Evolutionary conservation across 2,797 vertebrate species (phyloP).

Genomic region (Sebastiscus albofasciatus): DNA sequence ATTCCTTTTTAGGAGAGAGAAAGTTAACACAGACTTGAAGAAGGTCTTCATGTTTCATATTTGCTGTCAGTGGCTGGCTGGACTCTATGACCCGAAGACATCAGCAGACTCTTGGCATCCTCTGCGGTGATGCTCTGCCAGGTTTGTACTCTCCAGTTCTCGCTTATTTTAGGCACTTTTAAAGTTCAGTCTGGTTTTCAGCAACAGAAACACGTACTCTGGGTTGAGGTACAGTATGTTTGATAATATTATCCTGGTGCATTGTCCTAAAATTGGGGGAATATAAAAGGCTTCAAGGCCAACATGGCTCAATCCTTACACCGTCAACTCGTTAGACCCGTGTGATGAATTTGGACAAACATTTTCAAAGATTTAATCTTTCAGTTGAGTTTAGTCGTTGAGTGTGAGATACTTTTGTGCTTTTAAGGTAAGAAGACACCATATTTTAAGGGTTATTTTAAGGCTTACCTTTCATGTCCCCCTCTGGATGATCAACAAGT

Average conservation of each 20-base stretch:
- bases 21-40: neutral
- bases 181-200: neutral
- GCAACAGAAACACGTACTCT: neutral
- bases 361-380: neutral
- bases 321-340: neutral
- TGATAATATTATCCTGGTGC: neutral
- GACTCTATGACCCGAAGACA: conserved; percentile 3
- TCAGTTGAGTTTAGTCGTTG: neutral
- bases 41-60: neutral
- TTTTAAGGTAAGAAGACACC: neutral
- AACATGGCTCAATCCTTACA: neutral
- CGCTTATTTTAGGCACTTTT: conserved; percentile 2
- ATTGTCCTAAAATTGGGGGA: neutral
- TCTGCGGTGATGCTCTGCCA: conserved; percentile 2
- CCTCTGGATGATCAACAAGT: no score
- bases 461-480: neutral
- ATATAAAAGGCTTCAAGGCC: neutral
- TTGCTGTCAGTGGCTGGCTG: neutral
- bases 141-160: neutral
- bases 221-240: neutral
- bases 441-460: no score
- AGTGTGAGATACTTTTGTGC: neutral
- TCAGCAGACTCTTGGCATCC: conserved; percentile 20
- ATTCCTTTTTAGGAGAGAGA: neutral
- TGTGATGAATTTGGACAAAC: neutral